phyloP scores from a whole-genome alignment of 1,140 invertebrate species.

The Conus ventricosus region DNA sequence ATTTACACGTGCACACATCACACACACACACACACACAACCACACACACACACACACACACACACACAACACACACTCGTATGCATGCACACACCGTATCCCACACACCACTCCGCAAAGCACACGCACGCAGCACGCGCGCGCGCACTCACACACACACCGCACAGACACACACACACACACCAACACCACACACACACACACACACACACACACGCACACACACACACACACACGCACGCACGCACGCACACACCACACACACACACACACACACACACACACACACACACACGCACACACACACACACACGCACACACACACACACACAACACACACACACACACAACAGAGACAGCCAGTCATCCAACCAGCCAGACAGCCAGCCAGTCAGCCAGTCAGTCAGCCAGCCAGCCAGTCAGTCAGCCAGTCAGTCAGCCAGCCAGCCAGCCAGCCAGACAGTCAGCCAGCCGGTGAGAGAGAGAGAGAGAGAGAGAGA shows the following conservation, averaged over 20 bases:
- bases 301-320: slow-evolving; percentile 3
- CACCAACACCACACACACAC: background rate
- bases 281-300: background rate
- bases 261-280: background rate
- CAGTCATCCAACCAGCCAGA: too few relatives aligned
- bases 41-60: background rate
- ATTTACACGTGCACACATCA: slow-evolving; percentile 1
- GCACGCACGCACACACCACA: background rate
- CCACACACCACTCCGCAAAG: background rate
- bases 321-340: background rate
- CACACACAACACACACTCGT: background rate
- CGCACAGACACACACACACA: background rate
- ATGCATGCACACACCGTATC: too few relatives aligned
- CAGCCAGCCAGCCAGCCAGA: background rate
- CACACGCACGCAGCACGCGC: background rate
- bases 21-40: slow-evolving; percentile 22
- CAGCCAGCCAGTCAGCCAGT: too few relatives aligned
- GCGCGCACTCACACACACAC: background rate
- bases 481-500: background rate
- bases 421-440: too few relatives aligned
- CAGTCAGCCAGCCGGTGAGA: background rate
- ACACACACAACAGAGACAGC: too few relatives aligned
- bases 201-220: slow-evolving; percentile 1
- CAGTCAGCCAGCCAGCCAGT: too few relatives aligned
- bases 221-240: background rate